Base-by-base conservation (phyloP, 2,888 invertebrate species). In the Elaeidobius kamerunicus region DNA sequence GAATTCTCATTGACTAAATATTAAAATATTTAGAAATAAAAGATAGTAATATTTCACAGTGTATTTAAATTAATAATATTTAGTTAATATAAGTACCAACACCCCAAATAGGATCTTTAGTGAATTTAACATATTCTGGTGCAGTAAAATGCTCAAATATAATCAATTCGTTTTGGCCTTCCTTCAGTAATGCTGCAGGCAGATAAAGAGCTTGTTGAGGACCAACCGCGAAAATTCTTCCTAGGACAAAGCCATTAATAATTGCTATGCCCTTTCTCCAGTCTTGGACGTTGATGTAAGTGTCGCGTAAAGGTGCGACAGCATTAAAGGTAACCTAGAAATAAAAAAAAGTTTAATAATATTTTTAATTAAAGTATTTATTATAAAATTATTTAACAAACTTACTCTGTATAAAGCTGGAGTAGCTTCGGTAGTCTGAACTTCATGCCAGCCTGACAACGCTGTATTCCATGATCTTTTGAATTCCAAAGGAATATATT, bases 211-310 rank as follows among this genome's bases (percentile, higher is more conserved):
- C 89, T 52, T 85, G 77, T 70, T 91, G 89, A 0, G 94, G 94
- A 0, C 93, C 93, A 18, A 80, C 76, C 1, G 76, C 67, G 0
- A 85, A 84, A 71, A 92, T 91, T 38, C 94, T 79, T 0, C 93
- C 93, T 18, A 95, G 75, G 68, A 92, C 91, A 65, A 87, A 81
- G 0, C 87, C 88, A 68, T 95, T 95, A 1, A 94, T 73, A 71
- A 89, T 88, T 1, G 87, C 83, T 52, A 86, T 79, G 1, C 93
- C 93, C 77, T 92, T 92, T 49, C 80, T 82, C 94, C 93, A 94
- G n/a, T 81, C 82, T 36, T 78, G 75, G 60, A 89, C 82, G 65
- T 88, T 84, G n/a, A 93, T 64, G 67, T 82, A 93, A 0, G 91
- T 91, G 66, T 93, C 92, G 28, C 75, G 67, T 0, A 84, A 78